Percentiles rank a stretch among this genome's conserved stretches.
Evolutionary conservation across 2,797 vertebrate species (phyloP).

Genomic region (Pseudocheirus occidentalis): DNA sequence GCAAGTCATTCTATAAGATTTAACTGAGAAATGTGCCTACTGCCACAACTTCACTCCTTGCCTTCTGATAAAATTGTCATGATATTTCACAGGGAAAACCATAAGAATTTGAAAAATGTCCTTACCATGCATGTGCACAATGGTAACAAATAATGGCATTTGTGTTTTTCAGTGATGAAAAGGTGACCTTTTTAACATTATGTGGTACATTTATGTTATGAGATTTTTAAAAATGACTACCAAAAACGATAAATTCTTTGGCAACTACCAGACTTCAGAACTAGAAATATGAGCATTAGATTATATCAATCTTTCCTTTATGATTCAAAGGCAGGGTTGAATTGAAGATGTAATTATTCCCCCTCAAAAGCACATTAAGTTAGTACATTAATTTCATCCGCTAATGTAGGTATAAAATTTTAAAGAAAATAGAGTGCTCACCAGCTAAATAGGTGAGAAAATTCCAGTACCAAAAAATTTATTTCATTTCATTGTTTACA

Average conservation of each 20-base stretch:
- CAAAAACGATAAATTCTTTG: slow-evolving; percentile 28
- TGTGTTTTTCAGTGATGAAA: slow-evolving; percentile 37
- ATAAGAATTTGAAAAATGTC: slow-evolving; percentile 45
- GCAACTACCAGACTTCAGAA: not conserved
- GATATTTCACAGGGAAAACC: slow-evolving; percentile 56
- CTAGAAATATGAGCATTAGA: not conserved
- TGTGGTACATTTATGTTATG: not conserved
- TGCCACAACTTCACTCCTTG: slow-evolving; percentile 50
- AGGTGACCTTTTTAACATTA: slow-evolving; percentile 34
- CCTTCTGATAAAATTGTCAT: slow-evolving; percentile 66
- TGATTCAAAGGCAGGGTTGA: slow-evolving; percentile 34
- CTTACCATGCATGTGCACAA: slow-evolving; percentile 39
- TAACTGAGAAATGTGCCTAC: slow-evolving; percentile 54
- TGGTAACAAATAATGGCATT: slow-evolving; percentile 49
- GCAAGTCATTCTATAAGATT: slow-evolving; percentile 54
- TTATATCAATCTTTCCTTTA: not conserved
- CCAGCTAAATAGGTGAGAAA: not conserved
- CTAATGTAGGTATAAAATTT: slow-evolving; percentile 42
- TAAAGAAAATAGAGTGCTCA: slow-evolving; percentile 33
- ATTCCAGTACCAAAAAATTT: not conserved
- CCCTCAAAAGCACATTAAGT: not conserved
- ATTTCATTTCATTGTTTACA: slow-evolving; percentile 18
- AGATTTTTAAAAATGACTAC: not conserved
- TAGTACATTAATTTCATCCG: slow-evolving; percentile 40
- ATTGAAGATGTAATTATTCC: slow-evolving; percentile 45